These are phyloP conservation scores for Dromius quadrimaculatus DNA, from an alignment of 2,888 invertebrate genomes.

Conservation along the genomic window DNA sequence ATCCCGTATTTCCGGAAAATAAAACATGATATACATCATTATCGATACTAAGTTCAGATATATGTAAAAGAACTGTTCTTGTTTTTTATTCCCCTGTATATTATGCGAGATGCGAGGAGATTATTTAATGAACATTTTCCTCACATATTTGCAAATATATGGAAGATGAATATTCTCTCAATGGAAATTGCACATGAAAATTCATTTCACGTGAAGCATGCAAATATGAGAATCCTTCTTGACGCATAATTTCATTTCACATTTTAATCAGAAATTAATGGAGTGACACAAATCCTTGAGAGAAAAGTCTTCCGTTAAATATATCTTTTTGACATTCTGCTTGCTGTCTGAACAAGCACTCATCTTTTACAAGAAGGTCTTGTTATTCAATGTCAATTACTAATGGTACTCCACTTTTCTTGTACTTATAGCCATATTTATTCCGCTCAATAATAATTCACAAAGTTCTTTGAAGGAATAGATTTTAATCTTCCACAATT, in stretches of 20 bases:
- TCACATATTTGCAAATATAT: conserved; percentile 8
- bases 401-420: conserved; percentile 1
- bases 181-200: conserved; percentile 9
- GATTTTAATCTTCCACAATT: too few species aligned
- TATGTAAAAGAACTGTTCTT: too few species aligned
- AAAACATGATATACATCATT: too few species aligned
- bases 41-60: too few species aligned
- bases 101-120: too few species aligned
- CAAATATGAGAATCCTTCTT: conserved; percentile 12
- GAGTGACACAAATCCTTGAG: conserved; percentile 21
- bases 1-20: too few species aligned
- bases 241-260: conserved; percentile 16
- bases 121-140: too few species aligned
- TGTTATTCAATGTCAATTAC: conserved; percentile 2
- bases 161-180: conserved; percentile 13
- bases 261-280: conserved; percentile 22
- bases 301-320: conserved; percentile 13
- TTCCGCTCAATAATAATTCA: too few species aligned
- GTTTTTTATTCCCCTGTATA: too few species aligned
- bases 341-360: conserved; percentile 1
- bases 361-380: not conserved
- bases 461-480: too few species aligned
- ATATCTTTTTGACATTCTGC: conserved; percentile 15
- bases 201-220: conserved; percentile 8
- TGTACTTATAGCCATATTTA: too few species aligned